Conservation (phyloP, 1,140 invertebrate species). For the Venustaconcha ellipsiformis region DNA sequence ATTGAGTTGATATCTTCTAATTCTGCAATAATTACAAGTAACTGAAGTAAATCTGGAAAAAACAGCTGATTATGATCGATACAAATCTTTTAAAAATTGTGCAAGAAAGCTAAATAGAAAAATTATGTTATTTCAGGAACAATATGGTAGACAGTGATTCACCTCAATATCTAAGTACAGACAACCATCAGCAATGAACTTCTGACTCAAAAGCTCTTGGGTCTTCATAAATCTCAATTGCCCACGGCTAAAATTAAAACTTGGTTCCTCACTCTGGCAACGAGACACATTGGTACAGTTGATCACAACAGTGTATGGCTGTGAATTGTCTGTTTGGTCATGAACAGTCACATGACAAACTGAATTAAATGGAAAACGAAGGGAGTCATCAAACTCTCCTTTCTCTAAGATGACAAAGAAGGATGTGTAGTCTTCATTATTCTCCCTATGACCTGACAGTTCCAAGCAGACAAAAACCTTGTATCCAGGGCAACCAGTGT, state of each 20-base stretch:
- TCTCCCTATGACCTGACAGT: slow-evolving; percentile 28
- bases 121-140: no score
- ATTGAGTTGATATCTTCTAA: no score
- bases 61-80: no score
- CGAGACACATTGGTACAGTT: slow-evolving; percentile 24
- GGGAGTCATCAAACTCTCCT: slow-evolving; percentile 31
- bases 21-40: no score
- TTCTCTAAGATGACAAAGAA: slow-evolving; percentile 32
- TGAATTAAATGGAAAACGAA: slow-evolving; percentile 36
- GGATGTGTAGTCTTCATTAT: slow-evolving; percentile 21
- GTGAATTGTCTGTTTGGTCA: neutral
- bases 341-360: slow-evolving; percentile 11
- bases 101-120: no score
- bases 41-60: no score
- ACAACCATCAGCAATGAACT: slow-evolving; percentile 21
- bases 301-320: slow-evolving; percentile 6
- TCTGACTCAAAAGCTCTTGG: slow-evolving; percentile 21
- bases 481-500: slow-evolving; percentile 39
- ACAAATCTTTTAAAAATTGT: no score
- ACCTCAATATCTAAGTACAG: slow-evolving; percentile 19
- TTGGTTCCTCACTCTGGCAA: slow-evolving; percentile 6
- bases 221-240: slow-evolving; percentile 31
- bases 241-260: slow-evolving; percentile 16
- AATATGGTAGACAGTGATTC: neutral
- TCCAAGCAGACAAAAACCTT: slow-evolving; percentile 33